Conservation (phyloP, 1,140 invertebrate genomes). For the Monochamus saltuarius region DNA sequence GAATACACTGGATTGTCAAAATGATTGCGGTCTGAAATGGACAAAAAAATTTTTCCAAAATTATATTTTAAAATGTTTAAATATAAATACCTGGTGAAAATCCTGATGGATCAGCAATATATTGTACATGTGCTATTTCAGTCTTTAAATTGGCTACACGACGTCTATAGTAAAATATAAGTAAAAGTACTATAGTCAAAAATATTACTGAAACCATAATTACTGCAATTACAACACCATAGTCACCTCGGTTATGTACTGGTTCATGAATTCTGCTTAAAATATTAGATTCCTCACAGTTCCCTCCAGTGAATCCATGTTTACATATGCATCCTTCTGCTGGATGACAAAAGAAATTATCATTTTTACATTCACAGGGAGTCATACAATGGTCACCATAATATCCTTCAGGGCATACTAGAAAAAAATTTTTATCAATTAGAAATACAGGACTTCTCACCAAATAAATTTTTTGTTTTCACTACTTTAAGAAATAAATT, state of each 20-base stretch:
- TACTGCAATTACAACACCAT: slow-evolving; percentile 58
- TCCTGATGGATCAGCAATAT: slow-evolving; percentile 73
- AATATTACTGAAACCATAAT: slow-evolving; percentile 70
- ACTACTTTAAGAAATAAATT: too few relatives aligned
- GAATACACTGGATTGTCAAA: slow-evolving; percentile 93
- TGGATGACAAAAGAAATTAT: slow-evolving; percentile 80
- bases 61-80: neutral
- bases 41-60: slow-evolving; percentile 1
- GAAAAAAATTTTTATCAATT: slow-evolving; percentile 46
- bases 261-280: slow-evolving; percentile 17
- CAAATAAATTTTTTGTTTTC: too few relatives aligned
- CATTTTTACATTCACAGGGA: slow-evolving; percentile 72
- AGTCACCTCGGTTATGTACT: slow-evolving; percentile 18
- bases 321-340: slow-evolving; percentile 78
- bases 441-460: too few relatives aligned
- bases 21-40: slow-evolving; percentile 74
- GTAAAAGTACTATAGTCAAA: slow-evolving; percentile 59
- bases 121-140: slow-evolving; percentile 85
- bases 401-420: slow-evolving; percentile 87
- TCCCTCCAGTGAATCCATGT: slow-evolving; percentile 69
- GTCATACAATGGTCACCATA: slow-evolving; percentile 86
- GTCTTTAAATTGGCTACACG: slow-evolving; percentile 78
- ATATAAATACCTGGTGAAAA: slow-evolving; percentile 48
- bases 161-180: slow-evolving; percentile 76
- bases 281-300: slow-evolving; percentile 55